Percentiles rank a stretch among this genome's conserved stretches.
These are phyloP conservation scores for Menidia beryllina DNA, from an alignment of 2,113 vertebrate species.

Conservation along the genomic window DNA sequence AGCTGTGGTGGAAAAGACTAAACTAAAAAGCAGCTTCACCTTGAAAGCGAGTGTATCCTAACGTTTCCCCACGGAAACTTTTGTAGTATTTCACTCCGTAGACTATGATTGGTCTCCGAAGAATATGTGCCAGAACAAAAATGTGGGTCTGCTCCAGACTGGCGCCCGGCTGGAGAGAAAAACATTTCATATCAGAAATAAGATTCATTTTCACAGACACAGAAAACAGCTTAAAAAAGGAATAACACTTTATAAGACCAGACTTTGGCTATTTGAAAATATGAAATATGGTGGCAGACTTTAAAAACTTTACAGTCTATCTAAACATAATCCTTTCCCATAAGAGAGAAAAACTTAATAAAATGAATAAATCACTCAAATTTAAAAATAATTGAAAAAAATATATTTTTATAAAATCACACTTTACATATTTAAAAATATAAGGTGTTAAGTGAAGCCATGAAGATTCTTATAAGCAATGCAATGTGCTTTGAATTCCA, in stretches of 20 bases:
- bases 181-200: not conserved
- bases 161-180: slow-evolving; percentile 89
- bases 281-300: not conserved
- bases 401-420: too few relatives aligned
- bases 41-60: slow-evolving; percentile 99
- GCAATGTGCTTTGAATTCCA: too few relatives aligned
- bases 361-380: too few relatives aligned
- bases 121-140: slow-evolving; percentile 99
- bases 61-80: slow-evolving; percentile 98
- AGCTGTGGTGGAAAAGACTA: not conserved
- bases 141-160: slow-evolving; percentile 99
- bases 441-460: not conserved
- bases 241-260: not conserved
- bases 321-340: not conserved
- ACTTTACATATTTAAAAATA: too few relatives aligned
- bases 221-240: not conserved
- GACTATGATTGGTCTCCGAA: slow-evolving; percentile 98
- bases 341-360: too few relatives aligned
- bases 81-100: slow-evolving; percentile 99
- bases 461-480: not conserved
- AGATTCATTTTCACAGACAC: not conserved
- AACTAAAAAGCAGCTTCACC: slow-evolving; percentile 81
- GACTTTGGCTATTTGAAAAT: not conserved
- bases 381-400: too few relatives aligned
- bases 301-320: not conserved